Conservation (phyloP, 2,797 vertebrate species). For the Tragelaphus eurycerus region DNA sequence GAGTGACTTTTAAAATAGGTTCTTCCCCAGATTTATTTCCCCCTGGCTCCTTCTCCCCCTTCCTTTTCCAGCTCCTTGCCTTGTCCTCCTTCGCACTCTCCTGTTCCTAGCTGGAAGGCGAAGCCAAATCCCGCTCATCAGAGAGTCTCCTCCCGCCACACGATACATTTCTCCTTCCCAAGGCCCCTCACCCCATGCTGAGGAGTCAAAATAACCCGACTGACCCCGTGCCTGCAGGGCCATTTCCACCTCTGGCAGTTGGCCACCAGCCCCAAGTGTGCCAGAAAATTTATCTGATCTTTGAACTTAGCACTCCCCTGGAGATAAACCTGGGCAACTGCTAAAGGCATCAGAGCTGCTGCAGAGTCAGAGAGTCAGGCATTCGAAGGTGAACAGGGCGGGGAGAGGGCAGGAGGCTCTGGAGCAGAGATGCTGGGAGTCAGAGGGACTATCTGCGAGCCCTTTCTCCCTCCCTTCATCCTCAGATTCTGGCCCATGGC, state of each 20-base stretch:
- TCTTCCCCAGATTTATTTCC: conserved; percentile 37
- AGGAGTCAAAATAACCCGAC: not conserved
- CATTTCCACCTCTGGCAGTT: not conserved
- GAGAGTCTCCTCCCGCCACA: not conserved
- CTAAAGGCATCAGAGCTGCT: conserved; percentile 83
- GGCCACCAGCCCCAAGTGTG: conserved; percentile 76
- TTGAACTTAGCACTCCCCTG: conserved; percentile 84
- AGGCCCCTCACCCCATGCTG: not conserved
- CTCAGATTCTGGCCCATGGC: not conserved
- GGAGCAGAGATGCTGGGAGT: not conserved
- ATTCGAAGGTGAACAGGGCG: not conserved
- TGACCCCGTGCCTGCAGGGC: not conserved
- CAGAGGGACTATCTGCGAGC: not conserved
- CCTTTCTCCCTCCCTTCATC: not conserved
- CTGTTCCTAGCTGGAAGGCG: not conserved
- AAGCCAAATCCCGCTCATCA: not conserved
- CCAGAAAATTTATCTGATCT: conserved; percentile 92
- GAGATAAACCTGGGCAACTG: conserved; percentile 81
- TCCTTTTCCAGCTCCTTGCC: conserved; percentile 14
- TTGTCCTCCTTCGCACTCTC: not conserved
- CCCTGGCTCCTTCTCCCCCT: not conserved
- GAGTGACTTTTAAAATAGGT: conserved; percentile 52
- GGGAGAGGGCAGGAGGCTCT: not conserved
- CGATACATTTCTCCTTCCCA: not conserved
- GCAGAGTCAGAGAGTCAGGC: not conserved